These are phyloP conservation scores for Orthonevra nobilis DNA, from an alignment of 2,888 invertebrate genomes.

Conservation along the genomic window DNA sequence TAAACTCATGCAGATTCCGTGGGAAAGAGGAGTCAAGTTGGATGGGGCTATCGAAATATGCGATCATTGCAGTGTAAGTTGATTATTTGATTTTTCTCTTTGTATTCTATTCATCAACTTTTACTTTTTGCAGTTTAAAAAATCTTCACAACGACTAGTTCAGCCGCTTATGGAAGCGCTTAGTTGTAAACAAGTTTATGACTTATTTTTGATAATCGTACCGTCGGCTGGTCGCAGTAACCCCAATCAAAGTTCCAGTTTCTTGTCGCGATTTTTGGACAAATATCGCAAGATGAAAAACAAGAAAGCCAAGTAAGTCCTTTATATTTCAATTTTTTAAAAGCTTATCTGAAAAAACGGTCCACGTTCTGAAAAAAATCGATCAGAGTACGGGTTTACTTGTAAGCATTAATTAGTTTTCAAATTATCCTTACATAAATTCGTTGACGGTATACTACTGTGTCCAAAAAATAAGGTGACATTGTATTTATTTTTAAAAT, in stretches of 20 bases:
- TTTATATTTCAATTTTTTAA: no score
- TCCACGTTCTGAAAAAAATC: no score
- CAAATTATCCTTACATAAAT: no score
- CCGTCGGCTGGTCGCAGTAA: conserved; percentile 77
- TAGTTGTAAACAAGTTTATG: conserved; percentile 72
- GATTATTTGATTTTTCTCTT: neutral
- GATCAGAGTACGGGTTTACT: no score
- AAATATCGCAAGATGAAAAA: conserved; percentile 75
- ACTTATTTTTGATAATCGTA: conserved; percentile 77
- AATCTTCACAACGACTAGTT: conserved; percentile 72
- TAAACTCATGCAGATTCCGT: conserved; percentile 72
- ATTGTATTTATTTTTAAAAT: no score
- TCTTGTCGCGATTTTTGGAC: conserved; percentile 72
- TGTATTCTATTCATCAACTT: neutral
- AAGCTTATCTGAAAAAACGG: no score
- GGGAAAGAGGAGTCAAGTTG: conserved; percentile 72
- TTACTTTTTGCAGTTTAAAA: conserved; percentile 60
- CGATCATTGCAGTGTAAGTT: conserved; percentile 47
- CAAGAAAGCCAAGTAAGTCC: conserved; percentile 76
- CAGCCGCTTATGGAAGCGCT: conserved; percentile 74
- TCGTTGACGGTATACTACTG: no score
- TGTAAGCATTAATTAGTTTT: no score
- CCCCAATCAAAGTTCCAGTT: conserved; percentile 73
- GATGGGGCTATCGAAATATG: conserved; percentile 68
- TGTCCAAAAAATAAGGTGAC: no score